A percentile compares a stretch with the other conserved stretches of the same genome.
These are phyloP conservation scores for Scrobipalpa costella DNA, from an alignment of 2,888 invertebrate species.

Conservation along the genomic window DNA sequence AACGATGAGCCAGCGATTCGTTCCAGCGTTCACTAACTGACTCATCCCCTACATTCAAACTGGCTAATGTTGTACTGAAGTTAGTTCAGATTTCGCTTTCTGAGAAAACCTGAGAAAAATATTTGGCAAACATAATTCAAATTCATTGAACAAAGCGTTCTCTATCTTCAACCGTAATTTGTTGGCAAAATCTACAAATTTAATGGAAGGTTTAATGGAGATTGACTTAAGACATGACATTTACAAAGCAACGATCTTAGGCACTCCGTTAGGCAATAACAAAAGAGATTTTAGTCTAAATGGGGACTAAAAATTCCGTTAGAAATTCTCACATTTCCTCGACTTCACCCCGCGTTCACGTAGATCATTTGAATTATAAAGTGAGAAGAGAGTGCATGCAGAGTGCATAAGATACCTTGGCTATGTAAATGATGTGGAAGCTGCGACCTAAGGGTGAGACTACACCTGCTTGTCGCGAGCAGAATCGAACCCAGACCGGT, in stretches of 20 bases:
- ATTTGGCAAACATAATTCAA: conserved; percentile 9
- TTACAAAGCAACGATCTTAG: conserved; percentile 19
- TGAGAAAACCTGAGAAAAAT: not conserved
- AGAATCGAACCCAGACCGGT: conserved; percentile 28
- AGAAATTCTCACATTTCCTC: conserved; percentile 76
- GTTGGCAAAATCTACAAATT: not conserved
- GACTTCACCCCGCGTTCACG: conserved; percentile 58
- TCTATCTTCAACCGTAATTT: conserved; percentile 2
- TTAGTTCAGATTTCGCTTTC: conserved; percentile 12
- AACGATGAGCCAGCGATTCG: conserved; percentile 47
- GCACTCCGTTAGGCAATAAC: conserved; percentile 26
- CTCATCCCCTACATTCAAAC: conserved; percentile 33
- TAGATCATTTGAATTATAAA: conserved; percentile 78
- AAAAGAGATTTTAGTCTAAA: conserved; percentile 32
- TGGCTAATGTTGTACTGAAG: conserved; percentile 29
- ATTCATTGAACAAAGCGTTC: conserved; percentile 4
- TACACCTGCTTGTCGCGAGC: conserved; percentile 54
- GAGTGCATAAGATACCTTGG: conserved; percentile 70
- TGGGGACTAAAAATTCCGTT: conserved; percentile 65
- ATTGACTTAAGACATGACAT: conserved; percentile 13
- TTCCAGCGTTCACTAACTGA: conserved; percentile 42
- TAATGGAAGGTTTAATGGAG: not conserved
- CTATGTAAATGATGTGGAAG: conserved; percentile 69
- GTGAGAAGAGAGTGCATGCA: conserved; percentile 72
- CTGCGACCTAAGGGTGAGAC: conserved; percentile 55